Percentiles rank a stretch among this genome's conserved stretches.
phyloP scores from a whole-genome alignment of 2,113 vertebrate genomes.

The Pavo muticus region DNA sequence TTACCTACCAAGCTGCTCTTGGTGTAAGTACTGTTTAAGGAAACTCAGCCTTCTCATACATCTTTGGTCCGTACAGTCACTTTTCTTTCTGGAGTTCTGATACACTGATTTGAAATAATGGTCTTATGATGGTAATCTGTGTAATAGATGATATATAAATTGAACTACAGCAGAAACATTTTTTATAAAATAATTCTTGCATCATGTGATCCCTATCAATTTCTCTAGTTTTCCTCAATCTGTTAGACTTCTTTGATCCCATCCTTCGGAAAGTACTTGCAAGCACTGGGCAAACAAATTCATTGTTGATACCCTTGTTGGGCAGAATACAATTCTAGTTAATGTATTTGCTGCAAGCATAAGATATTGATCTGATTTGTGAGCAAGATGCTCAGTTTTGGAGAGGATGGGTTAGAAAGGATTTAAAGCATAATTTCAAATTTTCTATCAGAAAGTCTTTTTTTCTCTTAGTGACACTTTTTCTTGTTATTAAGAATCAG shows the following conservation, averaged over 20 bases:
- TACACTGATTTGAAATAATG: neutral
- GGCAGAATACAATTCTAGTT: neutral
- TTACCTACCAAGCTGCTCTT: conserved; percentile 86
- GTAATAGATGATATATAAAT: neutral
- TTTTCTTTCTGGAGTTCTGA: neutral
- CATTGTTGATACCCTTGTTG: neutral
- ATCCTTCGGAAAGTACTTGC: neutral
- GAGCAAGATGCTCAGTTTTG: neutral
- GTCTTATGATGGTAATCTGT: neutral
- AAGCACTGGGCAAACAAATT: neutral
- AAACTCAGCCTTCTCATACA: neutral
- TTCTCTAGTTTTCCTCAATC: neutral
- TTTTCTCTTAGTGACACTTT: neutral
- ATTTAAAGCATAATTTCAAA: neutral
- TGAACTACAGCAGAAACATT: neutral
- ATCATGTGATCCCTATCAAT: neutral
- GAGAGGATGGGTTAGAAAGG: neutral
- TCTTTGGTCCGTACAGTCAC: neutral
- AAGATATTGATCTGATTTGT: neutral
- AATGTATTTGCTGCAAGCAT: neutral
- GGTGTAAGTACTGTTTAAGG: conserved; percentile 75
- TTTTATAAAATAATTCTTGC: neutral
- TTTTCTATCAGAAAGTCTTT: neutral
- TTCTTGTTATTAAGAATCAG: neutral
- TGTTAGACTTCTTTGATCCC: neutral